A percentile compares a stretch with the other conserved stretches of the same genome.
phyloP scores from a whole-genome alignment of 2,797 vertebrate genomes.

The Epinephelus awoara region DNA sequence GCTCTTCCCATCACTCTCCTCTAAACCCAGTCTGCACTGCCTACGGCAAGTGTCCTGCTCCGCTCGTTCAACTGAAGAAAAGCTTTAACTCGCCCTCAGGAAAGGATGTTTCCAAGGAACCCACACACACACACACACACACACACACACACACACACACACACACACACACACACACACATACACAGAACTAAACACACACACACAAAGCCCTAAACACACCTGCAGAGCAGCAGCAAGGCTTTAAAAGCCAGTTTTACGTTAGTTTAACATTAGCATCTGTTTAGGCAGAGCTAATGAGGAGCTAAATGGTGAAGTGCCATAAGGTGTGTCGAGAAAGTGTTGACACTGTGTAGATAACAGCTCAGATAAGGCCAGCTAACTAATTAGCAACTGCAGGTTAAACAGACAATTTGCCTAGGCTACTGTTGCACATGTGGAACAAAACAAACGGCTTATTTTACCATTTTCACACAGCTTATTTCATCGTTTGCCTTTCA shows the following conservation, averaged over 20 bases:
- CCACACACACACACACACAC: conserved; percentile 20
- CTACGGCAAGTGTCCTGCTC: conserved; percentile 19
- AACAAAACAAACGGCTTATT: conserved; percentile 21
- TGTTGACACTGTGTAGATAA: conserved; percentile 73
- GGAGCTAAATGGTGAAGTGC: conserved; percentile 72
- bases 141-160: conserved; percentile 39
- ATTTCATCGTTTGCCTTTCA: neutral
- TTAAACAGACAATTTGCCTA: conserved; percentile 40
- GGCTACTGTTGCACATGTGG: conserved; percentile 27
- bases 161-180: conserved; percentile 11
- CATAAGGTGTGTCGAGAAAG: conserved; percentile 51
- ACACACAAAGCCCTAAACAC: conserved; percentile 30
- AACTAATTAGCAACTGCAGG: conserved; percentile 62
- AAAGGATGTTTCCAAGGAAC: conserved; percentile 46
- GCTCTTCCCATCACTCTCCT: conserved; percentile 21
- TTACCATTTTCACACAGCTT: neutral
- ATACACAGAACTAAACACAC: conserved; percentile 4
- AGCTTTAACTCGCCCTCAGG: conserved; percentile 57
- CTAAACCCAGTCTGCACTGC: conserved; percentile 28
- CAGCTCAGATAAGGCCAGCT: conserved; percentile 48
- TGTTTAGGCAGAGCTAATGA: conserved; percentile 73
- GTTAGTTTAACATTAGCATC: conserved; percentile 75
- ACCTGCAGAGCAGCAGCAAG: conserved; percentile 27
- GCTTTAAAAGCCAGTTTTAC: conserved; percentile 40
- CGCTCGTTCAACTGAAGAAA: conserved; percentile 51